Evolutionary conservation across 2,888 invertebrate genomes (phyloP).

Genomic region (Machimus rusticus): DNA sequence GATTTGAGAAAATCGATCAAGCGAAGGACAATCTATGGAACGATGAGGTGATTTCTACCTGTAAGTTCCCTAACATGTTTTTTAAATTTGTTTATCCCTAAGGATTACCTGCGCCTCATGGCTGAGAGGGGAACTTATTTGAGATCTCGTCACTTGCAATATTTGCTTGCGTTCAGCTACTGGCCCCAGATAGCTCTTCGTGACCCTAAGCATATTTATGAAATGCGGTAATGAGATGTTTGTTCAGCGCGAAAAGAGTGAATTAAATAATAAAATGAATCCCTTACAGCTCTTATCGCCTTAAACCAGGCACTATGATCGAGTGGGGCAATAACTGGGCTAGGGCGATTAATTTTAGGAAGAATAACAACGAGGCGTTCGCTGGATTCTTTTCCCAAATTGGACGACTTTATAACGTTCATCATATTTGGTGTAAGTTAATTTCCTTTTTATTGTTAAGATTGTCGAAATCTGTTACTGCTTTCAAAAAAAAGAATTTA

Average conservation of each 20-base stretch:
- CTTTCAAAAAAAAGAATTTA: no score
- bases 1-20: constrained; percentile 86
- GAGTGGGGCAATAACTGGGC: constrained; percentile 99
- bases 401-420: constrained; percentile 94
- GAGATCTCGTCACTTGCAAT: constrained; percentile 89
- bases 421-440: constrained; percentile 98
- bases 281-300: constrained; percentile 71
- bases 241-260: neutral
- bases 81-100: constrained; percentile 47
- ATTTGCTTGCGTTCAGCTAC: constrained; percentile 94
- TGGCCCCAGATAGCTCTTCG: constrained; percentile 88
- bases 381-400: constrained; percentile 98
- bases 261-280: neutral
- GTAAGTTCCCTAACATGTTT: neutral
- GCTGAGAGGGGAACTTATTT: constrained; percentile 81
- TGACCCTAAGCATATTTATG: constrained; percentile 83
- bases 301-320: constrained; percentile 99
- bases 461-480: neutral
- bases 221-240: constrained; percentile 71
- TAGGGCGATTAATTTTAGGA: constrained; percentile 87
- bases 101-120: constrained; percentile 77
- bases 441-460: neutral
- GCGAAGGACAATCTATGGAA: constrained; percentile 74
- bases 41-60: constrained; percentile 67
- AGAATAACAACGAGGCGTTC: constrained; percentile 93